Evolutionary conservation across 2,797 vertebrate species (phyloP), one percentile per base, ranked within the genome.

Genomic region (Aplochiton taeniatus): DNA sequence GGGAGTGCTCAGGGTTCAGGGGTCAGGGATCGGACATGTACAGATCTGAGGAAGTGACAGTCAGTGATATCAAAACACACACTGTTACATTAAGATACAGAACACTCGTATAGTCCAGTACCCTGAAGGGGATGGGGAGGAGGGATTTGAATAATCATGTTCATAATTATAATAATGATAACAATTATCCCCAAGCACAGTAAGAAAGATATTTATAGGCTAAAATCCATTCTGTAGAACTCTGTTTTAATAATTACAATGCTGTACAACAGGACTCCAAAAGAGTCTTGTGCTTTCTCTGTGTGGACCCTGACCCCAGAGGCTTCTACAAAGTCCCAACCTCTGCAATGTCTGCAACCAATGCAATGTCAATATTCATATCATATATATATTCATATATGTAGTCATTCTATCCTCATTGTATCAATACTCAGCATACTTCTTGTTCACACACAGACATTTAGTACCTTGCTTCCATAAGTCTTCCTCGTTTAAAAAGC

Each of bases 201-300:
- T 94, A 95, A 94, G 92, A 95, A 96, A 95, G 84, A 92, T 93
- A 94, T 92, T 93, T 93, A 93, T 94, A 92, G 89, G 91, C 92
- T 96, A 95, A 96, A 95, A 94, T 93, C 90, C 91, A 93, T 94
- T 89, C 90, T 92, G 89, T 94, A 94, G 94, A 94, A 94, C 92
- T 95, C 90, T 94, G 90, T 86, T 87, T 86, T 91, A 91, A 88
- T 95, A 94, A 95, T 95, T 95, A 95, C 94, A 95, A 88, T 94
- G 93, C 92, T 92, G 89, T 95, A 95, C 95, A 96, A 93, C 92
- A 92, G 87, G 86, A 94, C 93, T 90, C 90, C 83, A 83, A 83
- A 66, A 80, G 93, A 93, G 92, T 89, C 90, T 94, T 96, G 95
- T 96, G 94, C 95, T 96, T 96, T 94, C 91, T 90, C 80, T 82